phyloP scores from a whole-genome alignment of 2,113 vertebrate genomes.

The Rhinoderma darwinii region DNA sequence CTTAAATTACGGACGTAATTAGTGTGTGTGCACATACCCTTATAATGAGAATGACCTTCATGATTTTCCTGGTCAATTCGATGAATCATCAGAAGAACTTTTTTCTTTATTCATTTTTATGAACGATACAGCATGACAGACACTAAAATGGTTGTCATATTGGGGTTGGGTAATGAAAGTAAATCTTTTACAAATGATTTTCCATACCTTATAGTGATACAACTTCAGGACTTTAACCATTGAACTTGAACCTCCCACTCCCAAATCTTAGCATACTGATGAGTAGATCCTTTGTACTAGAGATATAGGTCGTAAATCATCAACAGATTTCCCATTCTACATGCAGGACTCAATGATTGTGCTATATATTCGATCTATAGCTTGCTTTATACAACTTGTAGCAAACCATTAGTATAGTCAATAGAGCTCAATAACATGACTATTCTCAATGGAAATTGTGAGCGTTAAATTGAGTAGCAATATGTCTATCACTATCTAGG shows the following conservation, averaged over 20 bases:
- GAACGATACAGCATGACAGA: background rate
- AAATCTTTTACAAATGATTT: background rate
- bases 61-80: background rate
- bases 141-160: too few relatives aligned
- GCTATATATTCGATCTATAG: background rate
- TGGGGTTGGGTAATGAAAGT: background rate
- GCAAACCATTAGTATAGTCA: background rate
- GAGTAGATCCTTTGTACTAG: background rate
- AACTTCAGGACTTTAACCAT: background rate
- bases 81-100: constrained; percentile 7
- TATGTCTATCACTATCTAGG: background rate
- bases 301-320: background rate
- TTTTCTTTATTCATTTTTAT: background rate
- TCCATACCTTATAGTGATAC: background rate
- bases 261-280: background rate
- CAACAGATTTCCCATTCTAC: background rate
- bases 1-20: too few relatives aligned
- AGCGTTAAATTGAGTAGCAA: background rate
- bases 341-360: background rate
- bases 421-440: background rate
- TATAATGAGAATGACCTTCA: background rate
- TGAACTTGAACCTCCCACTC: background rate
- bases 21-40: too few relatives aligned
- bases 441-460: background rate
- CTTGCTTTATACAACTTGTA: background rate